A percentile compares a stretch with the other conserved stretches of the same genome.
phyloP scores from a whole-genome alignment of 2,113 vertebrate genomes.

The Asarcornis scutulata region DNA sequence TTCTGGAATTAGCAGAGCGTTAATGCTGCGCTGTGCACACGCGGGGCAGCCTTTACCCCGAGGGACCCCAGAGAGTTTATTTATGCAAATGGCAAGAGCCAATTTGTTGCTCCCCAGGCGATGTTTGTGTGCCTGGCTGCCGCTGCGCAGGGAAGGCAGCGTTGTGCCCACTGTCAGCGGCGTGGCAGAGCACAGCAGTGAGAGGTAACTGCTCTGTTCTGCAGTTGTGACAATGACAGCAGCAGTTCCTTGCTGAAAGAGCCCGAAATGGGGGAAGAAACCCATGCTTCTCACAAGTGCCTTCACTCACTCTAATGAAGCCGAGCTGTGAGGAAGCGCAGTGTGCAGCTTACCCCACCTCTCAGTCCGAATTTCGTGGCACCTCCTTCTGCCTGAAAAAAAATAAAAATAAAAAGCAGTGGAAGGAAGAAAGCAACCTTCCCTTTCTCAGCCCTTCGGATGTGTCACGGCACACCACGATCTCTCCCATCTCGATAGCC shows the following conservation, averaged over 20 bases:
- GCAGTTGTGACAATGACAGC: fast-evolving
- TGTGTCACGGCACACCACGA: fast-evolving
- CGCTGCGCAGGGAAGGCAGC: fast-evolving
- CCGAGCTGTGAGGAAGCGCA: fast-evolving
- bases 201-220: neutral
- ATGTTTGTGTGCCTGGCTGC: neutral
- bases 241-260: neutral
- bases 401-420: neutral
- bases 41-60: neutral
- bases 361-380: neutral
- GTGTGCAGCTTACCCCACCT: fast-evolving
- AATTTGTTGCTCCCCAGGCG: neutral
- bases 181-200: fast-evolving
- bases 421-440: neutral
- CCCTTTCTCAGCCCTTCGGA: neutral
- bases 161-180: neutral
- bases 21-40: neutral
- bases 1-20: neutral
- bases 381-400: neutral
- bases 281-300: neutral
- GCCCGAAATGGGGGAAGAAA: neutral
- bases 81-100: neutral
- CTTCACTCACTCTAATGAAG: neutral
- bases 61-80: neutral
- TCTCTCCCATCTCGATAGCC: neutral